Percentiles rank a stretch among this genome's conserved stretches.
Conservation (phyloP, 2,113 vertebrate species). For the Lasiurus cinereus region DNA sequence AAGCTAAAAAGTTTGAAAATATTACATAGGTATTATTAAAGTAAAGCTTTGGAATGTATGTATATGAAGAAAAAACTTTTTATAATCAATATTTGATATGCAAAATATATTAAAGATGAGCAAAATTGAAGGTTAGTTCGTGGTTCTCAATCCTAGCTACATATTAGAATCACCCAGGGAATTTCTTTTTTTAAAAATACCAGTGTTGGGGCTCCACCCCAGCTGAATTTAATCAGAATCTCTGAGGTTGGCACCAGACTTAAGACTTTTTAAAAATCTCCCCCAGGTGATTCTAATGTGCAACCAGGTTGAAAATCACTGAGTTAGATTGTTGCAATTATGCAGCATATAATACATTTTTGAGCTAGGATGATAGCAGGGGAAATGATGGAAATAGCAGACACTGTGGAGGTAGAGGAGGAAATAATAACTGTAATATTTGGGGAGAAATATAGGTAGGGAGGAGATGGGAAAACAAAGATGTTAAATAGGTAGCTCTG, state of each 20-base stretch:
- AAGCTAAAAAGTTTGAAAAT: conserved; percentile 57
- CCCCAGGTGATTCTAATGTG: conserved; percentile 71
- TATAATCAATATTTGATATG: not conserved
- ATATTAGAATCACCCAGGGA: conserved; percentile 5
- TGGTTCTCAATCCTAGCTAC: not conserved
- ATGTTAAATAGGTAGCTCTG: not conserved
- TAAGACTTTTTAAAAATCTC: conserved; percentile 60
- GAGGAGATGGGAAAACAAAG: not conserved
- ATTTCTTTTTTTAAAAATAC: not conserved
- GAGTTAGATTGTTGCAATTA: conserved; percentile 77
- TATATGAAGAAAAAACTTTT: conserved; percentile 27
- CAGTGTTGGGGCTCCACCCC: not conserved
- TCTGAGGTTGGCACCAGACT: conserved; percentile 62
- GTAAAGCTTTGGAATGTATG: conserved; percentile 21
- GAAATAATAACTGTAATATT: not conserved
- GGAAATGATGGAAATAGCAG: conserved; percentile 53
- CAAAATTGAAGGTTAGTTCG: not conserved
- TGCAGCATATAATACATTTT: conserved; percentile 80
- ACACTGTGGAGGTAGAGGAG: not conserved
- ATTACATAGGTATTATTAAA: conserved; percentile 47
- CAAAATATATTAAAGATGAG: conserved; percentile 61
- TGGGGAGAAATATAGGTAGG: conserved; percentile 24
- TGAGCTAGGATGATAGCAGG: conserved; percentile 66
- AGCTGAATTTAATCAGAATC: conserved; percentile 70
- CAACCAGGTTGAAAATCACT: conserved; percentile 66